phyloP scores from a whole-genome alignment of 2,888 invertebrate genomes.

The Osmoderma eremita region DNA sequence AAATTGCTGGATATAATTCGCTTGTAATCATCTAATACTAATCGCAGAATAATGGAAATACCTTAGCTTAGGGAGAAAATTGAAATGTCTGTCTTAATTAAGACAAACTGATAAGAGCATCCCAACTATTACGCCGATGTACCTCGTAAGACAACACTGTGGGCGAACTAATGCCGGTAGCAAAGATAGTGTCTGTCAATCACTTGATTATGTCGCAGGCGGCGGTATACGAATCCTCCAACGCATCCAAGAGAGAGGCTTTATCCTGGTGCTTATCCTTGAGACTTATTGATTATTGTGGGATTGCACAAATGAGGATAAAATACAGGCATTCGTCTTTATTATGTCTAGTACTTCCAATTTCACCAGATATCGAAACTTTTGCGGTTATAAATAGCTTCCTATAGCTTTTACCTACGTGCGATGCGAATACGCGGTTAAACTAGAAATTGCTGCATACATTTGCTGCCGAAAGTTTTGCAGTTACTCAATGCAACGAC shows the following conservation, averaged over 20 bases:
- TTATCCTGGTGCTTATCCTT: conserved; percentile 17
- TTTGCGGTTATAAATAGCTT: no score
- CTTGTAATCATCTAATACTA: no score
- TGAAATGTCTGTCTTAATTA: conserved; percentile 44
- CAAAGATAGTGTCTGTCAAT: conserved; percentile 46
- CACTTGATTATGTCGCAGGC: conserved; percentile 36
- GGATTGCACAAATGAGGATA: conserved; percentile 43
- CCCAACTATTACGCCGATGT: conserved; percentile 17
- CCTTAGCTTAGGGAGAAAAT: conserved; percentile 40
- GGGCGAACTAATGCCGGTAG: conserved; percentile 38
- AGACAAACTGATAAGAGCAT: conserved; percentile 39
- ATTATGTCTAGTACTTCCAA: conserved; percentile 19
- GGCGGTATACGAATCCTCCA: conserved; percentile 14
- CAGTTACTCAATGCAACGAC: no score
- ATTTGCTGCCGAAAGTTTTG: no score
- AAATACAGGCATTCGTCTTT: conserved; percentile 37
- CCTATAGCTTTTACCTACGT: no score
- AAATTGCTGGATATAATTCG: no score
- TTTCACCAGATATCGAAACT: conserved; percentile 7
- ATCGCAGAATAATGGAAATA: conserved; percentile 13
- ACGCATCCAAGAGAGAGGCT: conserved; percentile 5
- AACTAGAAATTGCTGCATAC: no score
- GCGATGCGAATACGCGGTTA: no score
- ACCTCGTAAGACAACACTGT: conserved; percentile 30
- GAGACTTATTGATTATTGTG: conserved; percentile 38